These are phyloP conservation scores for Trichonephila inaurata DNA, from an alignment of 1,140 invertebrate genomes.

Conservation along the genomic window DNA sequence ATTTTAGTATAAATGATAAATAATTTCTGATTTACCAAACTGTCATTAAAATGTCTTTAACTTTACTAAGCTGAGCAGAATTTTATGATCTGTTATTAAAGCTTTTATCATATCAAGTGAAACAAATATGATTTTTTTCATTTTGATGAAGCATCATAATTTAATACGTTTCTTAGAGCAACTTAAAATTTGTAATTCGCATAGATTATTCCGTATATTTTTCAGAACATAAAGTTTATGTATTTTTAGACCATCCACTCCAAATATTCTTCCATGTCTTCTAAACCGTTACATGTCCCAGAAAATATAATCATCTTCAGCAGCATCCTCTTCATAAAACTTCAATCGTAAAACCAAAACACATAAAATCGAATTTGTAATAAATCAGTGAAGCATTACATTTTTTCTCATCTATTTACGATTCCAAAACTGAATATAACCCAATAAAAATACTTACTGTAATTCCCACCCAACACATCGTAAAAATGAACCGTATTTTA, in stretches of 20 bases:
- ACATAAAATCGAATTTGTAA: conserved; percentile 31
- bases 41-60: too few species aligned
- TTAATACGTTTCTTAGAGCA: too few species aligned
- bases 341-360: conserved; percentile 20
- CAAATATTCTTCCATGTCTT: not conserved
- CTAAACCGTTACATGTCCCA: not conserved
- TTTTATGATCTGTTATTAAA: too few species aligned
- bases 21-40: too few species aligned
- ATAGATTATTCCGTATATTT: not conserved
- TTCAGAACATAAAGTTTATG: not conserved
- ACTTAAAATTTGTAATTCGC: too few species aligned
- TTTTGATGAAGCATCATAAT: too few species aligned
- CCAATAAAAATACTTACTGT: conserved; percentile 26
- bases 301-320: conserved; percentile 4
- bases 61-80: too few species aligned
- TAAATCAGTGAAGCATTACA: conserved; percentile 19
- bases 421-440: conserved; percentile 40
- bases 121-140: too few species aligned
- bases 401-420: conserved; percentile 13
- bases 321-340: not conserved
- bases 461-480: conserved; percentile 8
- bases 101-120: too few species aligned
- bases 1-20: too few species aligned
- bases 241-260: not conserved
- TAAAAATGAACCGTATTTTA: conserved; percentile 36